Evolutionary conservation across 1,140 invertebrate genomes (phyloP).

Genomic region (Neodiprion lecontei): DNA sequence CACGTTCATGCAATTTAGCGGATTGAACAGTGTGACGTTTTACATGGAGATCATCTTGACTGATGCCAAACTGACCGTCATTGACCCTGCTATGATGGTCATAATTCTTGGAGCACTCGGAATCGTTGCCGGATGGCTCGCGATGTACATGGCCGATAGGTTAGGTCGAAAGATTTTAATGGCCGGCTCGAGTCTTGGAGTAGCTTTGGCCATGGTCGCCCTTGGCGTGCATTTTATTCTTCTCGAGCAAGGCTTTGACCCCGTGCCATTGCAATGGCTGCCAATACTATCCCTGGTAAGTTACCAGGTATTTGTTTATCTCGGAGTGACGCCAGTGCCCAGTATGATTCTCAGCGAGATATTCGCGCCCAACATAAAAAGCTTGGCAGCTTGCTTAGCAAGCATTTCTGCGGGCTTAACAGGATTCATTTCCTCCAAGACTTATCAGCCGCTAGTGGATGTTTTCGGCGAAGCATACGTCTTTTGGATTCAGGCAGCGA

Average conservation of each 20-base stretch:
- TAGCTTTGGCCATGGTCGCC: constrained; percentile 62
- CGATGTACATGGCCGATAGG: constrained; percentile 73
- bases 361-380: constrained; percentile 72
- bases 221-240: constrained; percentile 70
- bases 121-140: constrained; percentile 66
- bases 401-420: constrained; percentile 74
- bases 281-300: constrained; percentile 68
- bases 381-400: constrained; percentile 71
- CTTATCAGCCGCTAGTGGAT: constrained; percentile 70
- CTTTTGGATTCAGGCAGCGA: constrained; percentile 28
- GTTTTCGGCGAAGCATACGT: constrained; percentile 55
- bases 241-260: constrained; percentile 59
- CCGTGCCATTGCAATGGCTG: constrained; percentile 59
- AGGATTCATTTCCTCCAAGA: constrained; percentile 76
- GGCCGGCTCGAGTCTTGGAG: constrained; percentile 66
- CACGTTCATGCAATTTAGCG: constrained; percentile 78
- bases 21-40: constrained; percentile 77
- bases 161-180: constrained; percentile 74
- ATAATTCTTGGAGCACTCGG: constrained; percentile 74
- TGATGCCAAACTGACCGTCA: constrained; percentile 59
- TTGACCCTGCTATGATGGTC: constrained; percentile 62
- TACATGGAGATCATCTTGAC: constrained; percentile 79
- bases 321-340: constrained; percentile 74
- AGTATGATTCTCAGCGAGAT: constrained; percentile 76
- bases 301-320: constrained; percentile 71